Conservation (phyloP, 1,140 invertebrate species). For the Delia radicum region DNA sequence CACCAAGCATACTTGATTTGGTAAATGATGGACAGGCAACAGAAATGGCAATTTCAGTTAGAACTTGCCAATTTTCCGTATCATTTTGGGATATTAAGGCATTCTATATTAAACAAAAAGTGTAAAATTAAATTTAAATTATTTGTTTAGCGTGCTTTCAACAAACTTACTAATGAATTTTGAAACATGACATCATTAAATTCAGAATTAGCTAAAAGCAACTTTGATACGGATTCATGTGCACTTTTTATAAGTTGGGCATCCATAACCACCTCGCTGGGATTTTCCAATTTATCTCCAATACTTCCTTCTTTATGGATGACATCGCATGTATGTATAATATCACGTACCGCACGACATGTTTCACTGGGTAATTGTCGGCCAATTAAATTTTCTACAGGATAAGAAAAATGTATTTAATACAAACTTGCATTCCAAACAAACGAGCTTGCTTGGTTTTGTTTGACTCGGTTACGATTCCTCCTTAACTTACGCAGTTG, state of each 20-base stretch:
- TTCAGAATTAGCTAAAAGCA: conserved; percentile 24
- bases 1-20: conserved; percentile 30
- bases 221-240: conserved; percentile 31
- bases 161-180: conserved; percentile 28
- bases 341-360: not conserved
- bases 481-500: conserved; percentile 10
- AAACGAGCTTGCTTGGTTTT: not conserved
- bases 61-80: conserved; percentile 24
- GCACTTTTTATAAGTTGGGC: conserved; percentile 30
- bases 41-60: conserved; percentile 3
- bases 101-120: not conserved
- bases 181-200: conserved; percentile 30
- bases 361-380: not conserved
- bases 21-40: not conserved
- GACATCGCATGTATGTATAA: conserved; percentile 6
- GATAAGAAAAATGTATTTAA: not conserved
- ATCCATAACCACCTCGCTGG: conserved; percentile 32
- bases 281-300: conserved; percentile 27
- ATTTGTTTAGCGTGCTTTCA: not conserved
- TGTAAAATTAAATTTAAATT: not conserved
- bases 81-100: conserved; percentile 22
- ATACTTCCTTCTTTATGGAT: conserved; percentile 23
- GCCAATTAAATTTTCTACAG: not conserved
- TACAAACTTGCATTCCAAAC: not conserved
- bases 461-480: too few relatives aligned